Evolutionary conservation across 2,888 invertebrate species (phyloP).

Genomic region (Actias luna): DNA sequence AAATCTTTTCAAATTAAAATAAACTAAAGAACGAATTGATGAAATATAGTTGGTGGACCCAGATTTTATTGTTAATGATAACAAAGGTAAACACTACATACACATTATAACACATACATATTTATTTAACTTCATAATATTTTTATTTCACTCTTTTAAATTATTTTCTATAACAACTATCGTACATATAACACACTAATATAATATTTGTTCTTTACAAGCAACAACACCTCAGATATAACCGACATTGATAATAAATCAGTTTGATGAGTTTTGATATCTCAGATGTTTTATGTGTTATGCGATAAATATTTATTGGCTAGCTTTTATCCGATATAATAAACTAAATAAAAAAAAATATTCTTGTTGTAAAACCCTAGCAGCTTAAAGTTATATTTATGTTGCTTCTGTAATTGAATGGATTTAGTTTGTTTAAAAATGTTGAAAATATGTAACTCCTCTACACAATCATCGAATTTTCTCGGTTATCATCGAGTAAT

Average conservation of each 20-base stretch:
- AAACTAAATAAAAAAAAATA: constrained; percentile 42
- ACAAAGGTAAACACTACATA: too few relatives aligned
- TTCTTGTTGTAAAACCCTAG: constrained; percentile 37
- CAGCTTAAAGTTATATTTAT: background rate
- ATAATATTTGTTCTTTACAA: constrained; percentile 16
- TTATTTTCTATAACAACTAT: too few relatives aligned
- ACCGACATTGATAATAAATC: constrained; percentile 31
- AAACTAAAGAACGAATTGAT: background rate
- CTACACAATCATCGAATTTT: too few relatives aligned
- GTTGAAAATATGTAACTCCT: background rate
- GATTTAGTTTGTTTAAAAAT: constrained; percentile 18
- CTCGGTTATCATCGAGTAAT: too few relatives aligned
- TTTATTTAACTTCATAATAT: too few relatives aligned
- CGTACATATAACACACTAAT: constrained; percentile 5
- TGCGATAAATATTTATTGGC: constrained; percentile 36
- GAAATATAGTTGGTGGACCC: background rate
- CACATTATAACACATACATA: too few relatives aligned
- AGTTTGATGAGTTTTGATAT: constrained; percentile 29
- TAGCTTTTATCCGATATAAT: constrained; percentile 36
- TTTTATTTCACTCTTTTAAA: too few relatives aligned
- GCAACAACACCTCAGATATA: constrained; percentile 14
- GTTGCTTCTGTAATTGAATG: constrained; percentile 27
- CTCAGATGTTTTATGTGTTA: constrained; percentile 30
- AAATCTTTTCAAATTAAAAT: background rate
- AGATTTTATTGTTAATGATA: background rate